Conservation (phyloP, 2,888 invertebrate genomes). For the Drosophila paranaensis region DNA sequence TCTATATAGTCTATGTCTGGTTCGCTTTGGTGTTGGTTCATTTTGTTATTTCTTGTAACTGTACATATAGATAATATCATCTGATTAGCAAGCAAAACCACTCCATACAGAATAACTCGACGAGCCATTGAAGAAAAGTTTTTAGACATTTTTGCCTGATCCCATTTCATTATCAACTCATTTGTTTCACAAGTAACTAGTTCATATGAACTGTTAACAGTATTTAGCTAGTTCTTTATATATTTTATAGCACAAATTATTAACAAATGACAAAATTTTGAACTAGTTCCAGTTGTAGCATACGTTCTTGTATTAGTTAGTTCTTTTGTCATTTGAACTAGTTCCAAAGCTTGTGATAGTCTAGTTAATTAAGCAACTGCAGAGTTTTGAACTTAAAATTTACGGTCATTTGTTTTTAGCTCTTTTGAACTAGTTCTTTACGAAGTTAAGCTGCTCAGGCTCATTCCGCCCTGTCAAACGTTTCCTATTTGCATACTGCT, state of each 20-base stretch:
- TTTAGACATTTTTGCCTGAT: not conserved
- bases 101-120: slow-evolving; percentile 49
- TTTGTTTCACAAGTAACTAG: not conserved
- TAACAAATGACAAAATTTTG: not conserved
- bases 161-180: not conserved
- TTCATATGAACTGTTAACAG: not conserved
- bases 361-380: too few species aligned
- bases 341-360: not conserved
- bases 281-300: not conserved
- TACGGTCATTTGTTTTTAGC: not conserved
- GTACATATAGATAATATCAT: slow-evolving; percentile 30
- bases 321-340: not conserved
- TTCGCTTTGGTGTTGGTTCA: slow-evolving; percentile 63
- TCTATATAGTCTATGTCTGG: slow-evolving; percentile 22
- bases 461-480: not conserved
- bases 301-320: too few species aligned
- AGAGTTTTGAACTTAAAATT: not conserved
- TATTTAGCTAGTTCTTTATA: not conserved
- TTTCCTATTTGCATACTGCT: slow-evolving; percentile 6
- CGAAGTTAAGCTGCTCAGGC: not conserved
- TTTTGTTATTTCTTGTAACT: slow-evolving; percentile 20
- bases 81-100: slow-evolving; percentile 27
- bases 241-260: too few species aligned
- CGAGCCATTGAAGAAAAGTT: not conserved
- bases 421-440: not conserved